Evolutionary conservation across 2,888 invertebrate genomes (phyloP).

Genomic region (Cistogaster globosa): DNA sequence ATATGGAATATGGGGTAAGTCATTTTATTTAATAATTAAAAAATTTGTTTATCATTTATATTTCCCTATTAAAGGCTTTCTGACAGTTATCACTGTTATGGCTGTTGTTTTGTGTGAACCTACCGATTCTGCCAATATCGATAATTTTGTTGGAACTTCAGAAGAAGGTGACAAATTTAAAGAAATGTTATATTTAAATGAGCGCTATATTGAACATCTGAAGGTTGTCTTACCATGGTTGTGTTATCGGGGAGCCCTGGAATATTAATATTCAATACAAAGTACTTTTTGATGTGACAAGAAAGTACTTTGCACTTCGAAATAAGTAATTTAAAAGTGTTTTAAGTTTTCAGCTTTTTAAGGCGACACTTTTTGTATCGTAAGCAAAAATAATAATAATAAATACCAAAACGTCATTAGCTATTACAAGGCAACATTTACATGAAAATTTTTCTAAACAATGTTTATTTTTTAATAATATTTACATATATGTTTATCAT

Average conservation of each 20-base stretch:
- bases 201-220: constrained; percentile 74
- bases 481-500: too few relatives aligned
- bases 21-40: background rate
- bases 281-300: too few relatives aligned
- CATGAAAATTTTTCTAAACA: too few relatives aligned
- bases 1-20: constrained; percentile 75
- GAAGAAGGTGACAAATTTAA: constrained; percentile 68
- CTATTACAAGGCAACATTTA: too few relatives aligned
- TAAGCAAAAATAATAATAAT: too few relatives aligned
- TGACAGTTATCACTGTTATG: constrained; percentile 69
- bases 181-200: constrained; percentile 68
- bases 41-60: background rate
- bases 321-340: too few relatives aligned
- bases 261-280: constrained; percentile 27
- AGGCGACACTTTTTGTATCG: too few relatives aligned
- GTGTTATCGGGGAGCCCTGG: constrained; percentile 74
- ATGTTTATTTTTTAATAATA: too few relatives aligned
- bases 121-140: constrained; percentile 74
- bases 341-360: too few relatives aligned
- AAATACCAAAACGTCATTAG: too few relatives aligned
- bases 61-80: constrained; percentile 57
- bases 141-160: constrained; percentile 62
- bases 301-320: too few relatives aligned
- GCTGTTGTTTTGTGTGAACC: constrained; percentile 74
- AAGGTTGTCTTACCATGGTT: constrained; percentile 76